Conservation (phyloP, 2,797 vertebrate genomes). For the Characodon lateralis region DNA sequence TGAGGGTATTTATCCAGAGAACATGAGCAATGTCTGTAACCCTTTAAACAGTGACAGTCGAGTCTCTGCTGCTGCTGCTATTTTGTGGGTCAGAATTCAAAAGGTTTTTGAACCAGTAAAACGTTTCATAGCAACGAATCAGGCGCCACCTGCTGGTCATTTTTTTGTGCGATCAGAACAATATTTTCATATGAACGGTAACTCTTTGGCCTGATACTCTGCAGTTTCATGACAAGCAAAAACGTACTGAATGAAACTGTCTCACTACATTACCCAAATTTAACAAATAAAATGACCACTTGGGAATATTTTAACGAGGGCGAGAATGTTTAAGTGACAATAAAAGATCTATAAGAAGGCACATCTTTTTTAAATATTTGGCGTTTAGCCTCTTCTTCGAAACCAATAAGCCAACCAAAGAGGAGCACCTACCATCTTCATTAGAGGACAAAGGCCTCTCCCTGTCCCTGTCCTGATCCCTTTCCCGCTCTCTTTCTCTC, state of each 20-base stretch:
- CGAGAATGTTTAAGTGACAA: neutral
- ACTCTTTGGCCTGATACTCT: neutral
- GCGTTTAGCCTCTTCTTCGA: neutral
- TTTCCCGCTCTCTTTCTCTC: constrained; percentile 74
- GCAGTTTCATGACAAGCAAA: neutral
- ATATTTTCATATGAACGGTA: neutral
- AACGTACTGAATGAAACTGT: neutral
- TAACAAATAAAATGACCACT: neutral
- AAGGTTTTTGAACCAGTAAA: neutral
- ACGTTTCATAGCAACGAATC: neutral
- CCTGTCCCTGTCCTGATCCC: constrained; percentile 57
- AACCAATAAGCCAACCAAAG: neutral
- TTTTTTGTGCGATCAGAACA: neutral
- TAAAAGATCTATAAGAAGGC: neutral
- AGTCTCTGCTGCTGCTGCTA: neutral
- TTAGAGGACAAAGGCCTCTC: constrained; percentile 74
- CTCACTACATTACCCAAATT: neutral
- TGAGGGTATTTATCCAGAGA: neutral
- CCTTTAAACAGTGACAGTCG: neutral
- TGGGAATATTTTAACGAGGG: neutral
- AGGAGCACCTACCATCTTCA: constrained; percentile 77
- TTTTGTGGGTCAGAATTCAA: neutral
- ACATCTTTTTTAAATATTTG: neutral
- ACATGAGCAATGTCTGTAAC: neutral
- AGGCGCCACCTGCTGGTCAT: constrained; percentile 30